phyloP scores from a whole-genome alignment of 2,113 vertebrate species.

The Phyllopteryx taeniolatus region DNA sequence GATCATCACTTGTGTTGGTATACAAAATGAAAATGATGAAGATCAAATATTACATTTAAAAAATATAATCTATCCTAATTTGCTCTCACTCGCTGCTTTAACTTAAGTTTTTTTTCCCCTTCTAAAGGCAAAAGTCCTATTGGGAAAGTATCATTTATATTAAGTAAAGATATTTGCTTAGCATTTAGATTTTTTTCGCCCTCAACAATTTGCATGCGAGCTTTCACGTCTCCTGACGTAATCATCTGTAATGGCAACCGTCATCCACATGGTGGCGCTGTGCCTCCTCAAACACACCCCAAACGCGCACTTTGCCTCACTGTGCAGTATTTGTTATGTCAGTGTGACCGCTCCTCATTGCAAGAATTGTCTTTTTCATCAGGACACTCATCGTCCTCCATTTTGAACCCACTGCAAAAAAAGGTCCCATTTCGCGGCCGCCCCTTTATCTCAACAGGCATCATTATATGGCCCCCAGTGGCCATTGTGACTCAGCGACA shows the following conservation, averaged over 20 bases:
- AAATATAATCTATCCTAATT: neutral
- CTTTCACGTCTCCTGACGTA: neutral
- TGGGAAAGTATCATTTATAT: neutral
- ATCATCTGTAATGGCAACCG: neutral
- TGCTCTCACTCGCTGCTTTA: neutral
- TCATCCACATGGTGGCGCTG: slow-evolving; percentile 62
- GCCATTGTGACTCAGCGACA: slow-evolving; percentile 38
- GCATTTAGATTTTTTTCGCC: neutral
- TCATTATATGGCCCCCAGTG: slow-evolving; percentile 47
- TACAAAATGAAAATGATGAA: neutral
- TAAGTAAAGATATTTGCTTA: neutral
- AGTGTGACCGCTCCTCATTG: slow-evolving; percentile 50
- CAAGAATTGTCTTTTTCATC: slow-evolving; percentile 31
- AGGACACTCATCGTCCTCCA: slow-evolving; percentile 29
- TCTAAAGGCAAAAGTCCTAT: slow-evolving; percentile 7
- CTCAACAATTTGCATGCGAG: neutral
- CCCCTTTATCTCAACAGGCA: slow-evolving; percentile 2
- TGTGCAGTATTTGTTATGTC: slow-evolving; percentile 6
- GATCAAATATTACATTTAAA: neutral
- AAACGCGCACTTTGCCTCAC: slow-evolving; percentile 25
- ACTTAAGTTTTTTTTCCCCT: slow-evolving; percentile 16
- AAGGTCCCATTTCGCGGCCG: neutral
- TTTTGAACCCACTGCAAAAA: slow-evolving; percentile 14
- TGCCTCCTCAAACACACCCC: slow-evolving; percentile 36
- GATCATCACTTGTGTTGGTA: neutral